Conservation (phyloP, 1,140 invertebrate species). For the Helicoverpa zea region DNA sequence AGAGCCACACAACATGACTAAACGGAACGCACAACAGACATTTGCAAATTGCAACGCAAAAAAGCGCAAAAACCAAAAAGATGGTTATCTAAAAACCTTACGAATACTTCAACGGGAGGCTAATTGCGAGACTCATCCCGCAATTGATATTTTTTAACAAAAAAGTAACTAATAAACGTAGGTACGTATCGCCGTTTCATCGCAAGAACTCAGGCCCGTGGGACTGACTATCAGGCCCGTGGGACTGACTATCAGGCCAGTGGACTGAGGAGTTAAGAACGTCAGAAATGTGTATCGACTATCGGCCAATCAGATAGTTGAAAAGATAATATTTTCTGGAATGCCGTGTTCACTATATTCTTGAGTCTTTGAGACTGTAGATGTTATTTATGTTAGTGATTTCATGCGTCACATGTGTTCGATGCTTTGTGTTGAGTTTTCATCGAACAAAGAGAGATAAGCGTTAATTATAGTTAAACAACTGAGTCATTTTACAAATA, state of each 20-base stretch:
- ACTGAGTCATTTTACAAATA: no score
- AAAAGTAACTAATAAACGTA: constrained; percentile 21
- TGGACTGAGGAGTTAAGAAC: constrained; percentile 13
- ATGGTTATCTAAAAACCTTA: constrained; percentile 22
- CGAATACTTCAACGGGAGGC: constrained; percentile 29
- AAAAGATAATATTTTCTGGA: constrained; percentile 34
- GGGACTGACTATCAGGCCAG: background rate
- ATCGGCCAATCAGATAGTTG: constrained; percentile 29
- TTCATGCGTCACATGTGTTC: constrained; percentile 23
- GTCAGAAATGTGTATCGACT: constrained; percentile 24
- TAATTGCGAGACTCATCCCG: constrained; percentile 36
- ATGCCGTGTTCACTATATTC: constrained; percentile 28
- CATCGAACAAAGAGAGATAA: background rate
- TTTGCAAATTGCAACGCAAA: constrained; percentile 24
- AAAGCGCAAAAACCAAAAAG: background rate
- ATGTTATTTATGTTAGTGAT: constrained; percentile 24
- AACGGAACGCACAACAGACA: constrained; percentile 5
- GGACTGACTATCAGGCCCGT: background rate
- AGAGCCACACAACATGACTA: constrained; percentile 27
- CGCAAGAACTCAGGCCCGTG: background rate
- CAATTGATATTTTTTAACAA: constrained; percentile 44
- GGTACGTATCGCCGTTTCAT: constrained; percentile 18
- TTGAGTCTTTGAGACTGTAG: background rate
- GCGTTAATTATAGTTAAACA: no score
- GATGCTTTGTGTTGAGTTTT: background rate